Base-by-base conservation (phyloP, 2,113 vertebrate genomes). In the Fregetta grallaria region DNA sequence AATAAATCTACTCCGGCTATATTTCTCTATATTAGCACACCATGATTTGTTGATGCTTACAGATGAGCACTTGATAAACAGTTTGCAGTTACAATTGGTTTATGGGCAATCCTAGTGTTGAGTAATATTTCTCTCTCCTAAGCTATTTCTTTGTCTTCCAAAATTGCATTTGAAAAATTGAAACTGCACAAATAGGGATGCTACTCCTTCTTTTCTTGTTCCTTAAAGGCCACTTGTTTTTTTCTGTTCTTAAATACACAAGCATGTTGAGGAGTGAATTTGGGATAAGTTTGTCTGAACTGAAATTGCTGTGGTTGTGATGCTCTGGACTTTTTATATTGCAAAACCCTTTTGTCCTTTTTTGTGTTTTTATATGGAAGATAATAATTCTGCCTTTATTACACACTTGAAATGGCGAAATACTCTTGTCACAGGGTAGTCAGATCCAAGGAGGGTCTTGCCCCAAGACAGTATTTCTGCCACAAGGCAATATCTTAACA, bases 351-450 rank as follows among this genome's bases (percentile, higher is more conserved):
- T 93, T 92, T 82, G 45, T 47, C 34, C 19, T 50, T 87, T 22
- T 85, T 84, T 85, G 13, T 52, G 42, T 49, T 94, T 97, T 97
- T 92, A 85, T 96, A 44, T 53, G 52, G 71, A 61, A 58, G 85
- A 92, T 55, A 79, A 92, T 86, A 92, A 71, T 81, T 82, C 20
- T 76, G 49, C 66, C 83, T 93, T 93, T 89, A 72, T 92, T 91
- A 52, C 76, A 34, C 18, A 63, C 79, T 84, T 86, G 86, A 96
- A 94, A 78, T 67, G 83, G 95, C 76, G 95, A 86, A 94, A 94
- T 77, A 82, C 27, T 86, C 70, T 93, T 94, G 81, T 91, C 76
- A 68, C 6, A 36, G 71, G 59, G 23, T 26, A n/a, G 71, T 75
- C 72, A 3, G 38, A 53, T 71, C 29, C 25, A 74, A 76, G 53